These are phyloP conservation scores for Lapara coniferarum DNA, from an alignment of 2,888 invertebrate genomes.

Conservation along the genomic window DNA sequence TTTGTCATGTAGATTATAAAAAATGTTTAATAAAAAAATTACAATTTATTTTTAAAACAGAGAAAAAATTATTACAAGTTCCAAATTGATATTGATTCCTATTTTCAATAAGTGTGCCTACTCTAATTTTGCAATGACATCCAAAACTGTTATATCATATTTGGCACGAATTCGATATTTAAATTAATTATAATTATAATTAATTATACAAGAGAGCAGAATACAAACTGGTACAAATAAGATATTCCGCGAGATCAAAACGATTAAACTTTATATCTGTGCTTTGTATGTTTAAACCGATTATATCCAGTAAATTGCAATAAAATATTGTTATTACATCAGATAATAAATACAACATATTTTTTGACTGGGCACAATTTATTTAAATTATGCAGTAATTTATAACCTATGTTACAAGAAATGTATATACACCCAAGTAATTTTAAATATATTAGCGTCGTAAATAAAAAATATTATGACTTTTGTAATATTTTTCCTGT, in stretches of 20 bases:
- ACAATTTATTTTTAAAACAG: no score
- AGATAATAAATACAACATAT: background rate
- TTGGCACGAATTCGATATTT: no score
- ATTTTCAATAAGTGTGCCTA: no score
- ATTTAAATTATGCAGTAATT: background rate
- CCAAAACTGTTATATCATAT: no score
- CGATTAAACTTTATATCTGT: background rate
- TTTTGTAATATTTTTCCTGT: no score
- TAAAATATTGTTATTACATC: background rate
- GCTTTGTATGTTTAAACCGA: background rate
- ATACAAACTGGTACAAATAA: conserved; percentile 2
- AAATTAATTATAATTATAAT: background rate
- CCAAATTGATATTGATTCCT: no score
- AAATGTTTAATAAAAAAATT: background rate
- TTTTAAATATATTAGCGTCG: no score
- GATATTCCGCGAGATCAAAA: background rate
- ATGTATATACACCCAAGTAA: no score
- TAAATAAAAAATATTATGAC: no score
- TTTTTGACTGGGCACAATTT: background rate
- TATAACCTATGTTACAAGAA: no score
- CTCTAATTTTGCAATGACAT: no score
- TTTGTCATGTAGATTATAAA: conserved; percentile 36
- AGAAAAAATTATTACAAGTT: no score
- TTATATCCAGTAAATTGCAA: background rate
- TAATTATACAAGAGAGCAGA: background rate